Percentiles rank a stretch among this genome's conserved stretches.
Evolutionary conservation across 1,140 invertebrate species (phyloP).

Genomic region (Heterodera schachtii): DNA sequence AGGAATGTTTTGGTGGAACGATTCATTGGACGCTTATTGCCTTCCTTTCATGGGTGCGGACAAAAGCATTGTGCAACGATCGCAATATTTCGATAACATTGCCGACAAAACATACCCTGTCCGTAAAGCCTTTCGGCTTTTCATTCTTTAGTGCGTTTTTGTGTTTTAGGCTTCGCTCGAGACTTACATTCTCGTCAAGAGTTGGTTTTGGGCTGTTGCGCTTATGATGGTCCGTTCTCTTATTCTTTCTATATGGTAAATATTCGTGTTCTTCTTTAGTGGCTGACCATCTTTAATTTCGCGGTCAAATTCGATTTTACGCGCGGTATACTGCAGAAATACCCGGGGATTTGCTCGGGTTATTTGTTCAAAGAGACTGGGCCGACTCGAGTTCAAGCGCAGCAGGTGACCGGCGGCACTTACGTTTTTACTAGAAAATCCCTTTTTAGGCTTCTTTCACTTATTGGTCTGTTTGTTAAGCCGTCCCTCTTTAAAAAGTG

Average conservation of each 20-base stretch:
- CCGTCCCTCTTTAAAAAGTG: too few species aligned
- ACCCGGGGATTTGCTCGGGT: conserved; percentile 57
- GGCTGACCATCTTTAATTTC: conserved; percentile 72
- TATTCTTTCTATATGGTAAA: too few species aligned
- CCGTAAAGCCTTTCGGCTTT: conserved; percentile 34
- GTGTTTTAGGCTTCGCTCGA: conserved; percentile 40
- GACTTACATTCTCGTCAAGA: conserved; percentile 66
- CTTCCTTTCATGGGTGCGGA: conserved; percentile 80
- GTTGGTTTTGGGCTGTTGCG: conserved; percentile 66
- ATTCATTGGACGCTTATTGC: conserved; percentile 74
- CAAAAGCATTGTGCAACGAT: conserved; percentile 76
- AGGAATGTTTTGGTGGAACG: conserved; percentile 72
- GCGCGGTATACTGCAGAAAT: conserved; percentile 56
- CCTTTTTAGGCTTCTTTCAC: conserved; percentile 54
- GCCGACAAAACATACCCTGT: conserved; percentile 75
- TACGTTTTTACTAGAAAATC: conserved; percentile 10
- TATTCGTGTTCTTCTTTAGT: too few species aligned
- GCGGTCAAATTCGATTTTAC: conserved; percentile 72
- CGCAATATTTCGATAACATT: conserved; percentile 77
- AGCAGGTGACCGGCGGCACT: conserved; percentile 42
- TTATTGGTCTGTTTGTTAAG: conserved; percentile 42
- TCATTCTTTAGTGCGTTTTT: not conserved
- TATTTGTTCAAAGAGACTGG: conserved; percentile 58
- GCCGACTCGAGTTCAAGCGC: conserved; percentile 57
- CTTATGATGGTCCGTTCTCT: conserved; percentile 65